phyloP scores from a whole-genome alignment of 2,113 vertebrate genomes.

The Eira barbara region DNA sequence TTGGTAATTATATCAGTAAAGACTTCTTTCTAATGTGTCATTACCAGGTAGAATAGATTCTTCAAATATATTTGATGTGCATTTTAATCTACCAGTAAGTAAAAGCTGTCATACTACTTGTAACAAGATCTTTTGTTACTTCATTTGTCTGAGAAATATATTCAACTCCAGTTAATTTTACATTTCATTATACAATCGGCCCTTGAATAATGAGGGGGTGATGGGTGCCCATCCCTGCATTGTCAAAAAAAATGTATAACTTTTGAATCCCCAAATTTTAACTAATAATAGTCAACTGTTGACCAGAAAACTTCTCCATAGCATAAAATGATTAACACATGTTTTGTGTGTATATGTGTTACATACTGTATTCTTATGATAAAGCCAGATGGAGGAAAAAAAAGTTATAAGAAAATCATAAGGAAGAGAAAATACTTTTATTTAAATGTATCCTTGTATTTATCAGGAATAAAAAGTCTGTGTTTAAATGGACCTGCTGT shows the following conservation, averaged over 20 bases:
- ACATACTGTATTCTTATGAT: not conserved
- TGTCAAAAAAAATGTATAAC: not conserved
- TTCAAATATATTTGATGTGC: not conserved
- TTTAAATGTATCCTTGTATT: not conserved
- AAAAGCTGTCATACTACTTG: not conserved
- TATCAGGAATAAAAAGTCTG: not conserved
- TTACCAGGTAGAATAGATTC: not conserved
- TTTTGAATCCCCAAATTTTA: not conserved
- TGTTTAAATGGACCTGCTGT: not conserved
- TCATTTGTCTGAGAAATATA: not conserved
- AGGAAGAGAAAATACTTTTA: not conserved
- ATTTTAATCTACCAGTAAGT: not conserved
- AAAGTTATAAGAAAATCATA: not conserved
- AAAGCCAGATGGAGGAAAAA: not conserved
- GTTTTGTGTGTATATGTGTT: not conserved
- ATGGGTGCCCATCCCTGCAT: not conserved
- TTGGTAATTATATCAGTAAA: constrained; percentile 38
- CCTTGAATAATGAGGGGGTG: not conserved
- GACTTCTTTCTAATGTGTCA: constrained; percentile 24
- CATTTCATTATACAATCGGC: not conserved
- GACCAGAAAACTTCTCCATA: not conserved
- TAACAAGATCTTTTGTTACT: not conserved
- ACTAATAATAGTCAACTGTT: not conserved
- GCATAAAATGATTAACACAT: not conserved
- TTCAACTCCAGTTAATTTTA: not conserved